phyloP scores from a whole-genome alignment of 2,113 vertebrate species.

The Anarhynchus alexandrinus region DNA sequence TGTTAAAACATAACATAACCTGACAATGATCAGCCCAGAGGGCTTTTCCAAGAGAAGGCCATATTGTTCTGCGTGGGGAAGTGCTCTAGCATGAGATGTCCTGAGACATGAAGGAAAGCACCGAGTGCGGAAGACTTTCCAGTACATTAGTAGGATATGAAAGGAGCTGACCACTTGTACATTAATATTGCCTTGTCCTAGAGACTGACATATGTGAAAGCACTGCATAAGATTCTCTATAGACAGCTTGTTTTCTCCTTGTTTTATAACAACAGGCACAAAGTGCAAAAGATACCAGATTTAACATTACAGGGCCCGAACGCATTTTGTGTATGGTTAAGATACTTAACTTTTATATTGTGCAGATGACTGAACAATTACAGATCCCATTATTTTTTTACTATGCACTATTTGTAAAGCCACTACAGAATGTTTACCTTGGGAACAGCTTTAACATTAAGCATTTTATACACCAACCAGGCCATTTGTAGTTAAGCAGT shows the following conservation, averaged over 20 bases:
- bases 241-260: conserved; percentile 69
- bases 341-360: not conserved
- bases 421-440: conserved; percentile 1
- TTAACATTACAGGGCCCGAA: not conserved
- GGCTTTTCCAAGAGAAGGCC: conserved; percentile 80
- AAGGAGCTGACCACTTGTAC: conserved; percentile 75
- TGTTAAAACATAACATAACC: conserved; percentile 87
- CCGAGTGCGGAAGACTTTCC: conserved; percentile 84
- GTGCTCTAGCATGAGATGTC: conserved; percentile 60
- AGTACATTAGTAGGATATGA: conserved; percentile 90
- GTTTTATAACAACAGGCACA: not conserved
- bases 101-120: conserved; percentile 75
- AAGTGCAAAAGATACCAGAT: not conserved
- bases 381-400: not conserved
- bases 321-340: not conserved
- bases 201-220: conserved; percentile 82
- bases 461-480: not conserved
- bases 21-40: conserved; percentile 83
- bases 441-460: not conserved
- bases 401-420: conserved; percentile 9
- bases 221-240: conserved; percentile 59
- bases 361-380: not conserved
- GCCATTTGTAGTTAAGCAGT: not conserved
- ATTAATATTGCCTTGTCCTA: conserved; percentile 74
- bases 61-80: conserved; percentile 72